Evolutionary conservation across 2,888 invertebrate species (phyloP).

Genomic region (Aspidiotus destructor): DNA sequence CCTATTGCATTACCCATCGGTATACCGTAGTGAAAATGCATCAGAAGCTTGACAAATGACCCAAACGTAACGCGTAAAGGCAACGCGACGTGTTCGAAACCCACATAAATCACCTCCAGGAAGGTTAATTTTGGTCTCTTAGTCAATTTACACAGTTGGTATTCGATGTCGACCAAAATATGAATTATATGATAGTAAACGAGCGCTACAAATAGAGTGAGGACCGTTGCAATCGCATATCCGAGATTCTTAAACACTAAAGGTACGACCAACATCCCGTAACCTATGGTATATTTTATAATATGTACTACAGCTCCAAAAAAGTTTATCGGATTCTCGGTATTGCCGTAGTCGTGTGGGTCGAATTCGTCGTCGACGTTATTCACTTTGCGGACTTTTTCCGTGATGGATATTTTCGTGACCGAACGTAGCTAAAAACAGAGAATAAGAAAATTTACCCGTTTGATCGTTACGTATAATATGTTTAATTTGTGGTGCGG

Average conservation of each 20-base stretch:
- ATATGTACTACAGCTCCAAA: constrained; percentile 12
- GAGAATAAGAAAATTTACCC: too few species aligned
- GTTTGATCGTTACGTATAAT: too few species aligned
- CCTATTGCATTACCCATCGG: constrained; percentile 9
- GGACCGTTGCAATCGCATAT: neutral
- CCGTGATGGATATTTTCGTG: neutral
- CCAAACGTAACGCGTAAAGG: neutral
- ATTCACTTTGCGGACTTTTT: neutral
- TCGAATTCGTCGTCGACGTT: neutral
- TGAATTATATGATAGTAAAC: constrained; percentile 13
- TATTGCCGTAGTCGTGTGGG: constrained; percentile 16
- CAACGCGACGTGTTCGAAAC: constrained; percentile 3
- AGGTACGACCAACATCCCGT: constrained; percentile 3
- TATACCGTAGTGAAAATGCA: constrained; percentile 11
- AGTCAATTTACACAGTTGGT: constrained; percentile 15
- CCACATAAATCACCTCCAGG: constrained; percentile 2
- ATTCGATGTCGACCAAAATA: constrained; percentile 8
- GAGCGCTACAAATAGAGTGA: neutral
- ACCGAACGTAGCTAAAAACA: too few species aligned
- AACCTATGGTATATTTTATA: constrained; percentile 6
- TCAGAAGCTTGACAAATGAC: neutral
- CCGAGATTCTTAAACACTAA: neutral
- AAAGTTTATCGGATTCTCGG: neutral
- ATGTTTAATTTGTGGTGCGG: too few species aligned
- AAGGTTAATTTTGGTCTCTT: constrained; percentile 17